Conservation (phyloP, 2,113 vertebrate genomes). For the Xyliphius kryptos region DNA sequence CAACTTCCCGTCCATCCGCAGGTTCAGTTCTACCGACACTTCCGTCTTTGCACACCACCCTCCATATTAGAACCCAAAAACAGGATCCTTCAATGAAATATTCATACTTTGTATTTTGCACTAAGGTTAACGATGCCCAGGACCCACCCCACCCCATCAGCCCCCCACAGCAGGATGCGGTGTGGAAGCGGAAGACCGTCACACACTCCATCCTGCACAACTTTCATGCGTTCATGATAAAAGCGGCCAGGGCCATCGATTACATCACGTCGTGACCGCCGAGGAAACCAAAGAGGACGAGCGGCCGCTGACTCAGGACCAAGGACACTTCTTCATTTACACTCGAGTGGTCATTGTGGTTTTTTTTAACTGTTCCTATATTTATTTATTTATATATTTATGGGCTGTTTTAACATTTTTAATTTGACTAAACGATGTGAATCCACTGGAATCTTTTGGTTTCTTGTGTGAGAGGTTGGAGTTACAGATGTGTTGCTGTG, state of each 20-base stretch:
- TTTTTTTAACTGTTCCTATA: not conserved
- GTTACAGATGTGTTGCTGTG: no score
- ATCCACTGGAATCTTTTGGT: no score
- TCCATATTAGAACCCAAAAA: no score
- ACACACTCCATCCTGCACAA: not conserved
- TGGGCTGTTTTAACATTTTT: not conserved
- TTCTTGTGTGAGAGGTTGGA: no score
- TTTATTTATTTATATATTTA: slow-evolving; percentile 4
- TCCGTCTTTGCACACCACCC: no score
- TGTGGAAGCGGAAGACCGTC: not conserved
- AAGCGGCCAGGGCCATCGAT: not conserved
- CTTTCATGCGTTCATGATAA: not conserved
- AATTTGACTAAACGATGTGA: no score
- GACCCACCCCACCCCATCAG: not conserved
- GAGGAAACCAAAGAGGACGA: no score
- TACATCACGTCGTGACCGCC: not conserved
- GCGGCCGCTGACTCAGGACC: no score
- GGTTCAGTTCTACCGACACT: no score
- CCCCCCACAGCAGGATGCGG: not conserved
- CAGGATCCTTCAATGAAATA: not conserved
- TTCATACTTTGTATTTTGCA: not conserved
- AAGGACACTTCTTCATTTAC: no score
- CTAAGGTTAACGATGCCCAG: not conserved
- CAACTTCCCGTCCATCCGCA: no score
- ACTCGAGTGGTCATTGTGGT: no score